phyloP scores from a whole-genome alignment of 92 coral and sea anemone genomes.

The Paragorgia papillata region DNA sequence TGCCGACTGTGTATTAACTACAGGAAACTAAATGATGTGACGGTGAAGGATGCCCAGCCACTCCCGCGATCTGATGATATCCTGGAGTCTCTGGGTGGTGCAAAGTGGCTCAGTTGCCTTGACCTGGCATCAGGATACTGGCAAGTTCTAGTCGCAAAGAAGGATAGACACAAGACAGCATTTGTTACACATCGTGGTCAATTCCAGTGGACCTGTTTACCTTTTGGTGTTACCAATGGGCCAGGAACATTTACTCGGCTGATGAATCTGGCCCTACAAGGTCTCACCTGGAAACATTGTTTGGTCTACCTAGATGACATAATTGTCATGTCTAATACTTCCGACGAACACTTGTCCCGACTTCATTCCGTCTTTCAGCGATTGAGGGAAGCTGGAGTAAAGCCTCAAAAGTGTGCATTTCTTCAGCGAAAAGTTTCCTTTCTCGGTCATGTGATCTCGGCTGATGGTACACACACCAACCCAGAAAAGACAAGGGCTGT shows the following conservation, averaged over 20 bases:
- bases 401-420: conserved; percentile 49
- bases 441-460: conserved; percentile 55
- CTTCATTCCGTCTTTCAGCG: background rate
- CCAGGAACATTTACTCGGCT: conserved; percentile 7
- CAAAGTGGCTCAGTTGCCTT: conserved; percentile 17
- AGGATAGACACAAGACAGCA: background rate
- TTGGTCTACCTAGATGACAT: background rate
- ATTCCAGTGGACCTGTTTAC: conserved; percentile 8
- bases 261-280: background rate
- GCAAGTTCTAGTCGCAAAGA: conserved; percentile 16
- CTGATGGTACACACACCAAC: conserved; percentile 45
- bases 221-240: conserved; percentile 40
- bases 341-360: too few relatives aligned
- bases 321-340: too few relatives aligned
- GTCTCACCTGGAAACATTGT: background rate
- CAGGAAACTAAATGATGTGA: conserved; percentile 41
- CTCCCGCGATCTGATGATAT: conserved; percentile 43
- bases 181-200: conserved; percentile 17
- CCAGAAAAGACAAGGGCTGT: conserved; percentile 47
- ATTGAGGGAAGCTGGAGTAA: conserved; percentile 23
- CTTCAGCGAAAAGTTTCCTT: conserved; percentile 47
- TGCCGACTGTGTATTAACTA: conserved; percentile 55
- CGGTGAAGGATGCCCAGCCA: conserved; percentile 57
- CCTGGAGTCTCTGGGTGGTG: conserved; percentile 39
- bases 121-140: conserved; percentile 46